These are phyloP conservation scores for Lanius collurio DNA, from an alignment of 2,113 vertebrate genomes.

Conservation along the genomic window DNA sequence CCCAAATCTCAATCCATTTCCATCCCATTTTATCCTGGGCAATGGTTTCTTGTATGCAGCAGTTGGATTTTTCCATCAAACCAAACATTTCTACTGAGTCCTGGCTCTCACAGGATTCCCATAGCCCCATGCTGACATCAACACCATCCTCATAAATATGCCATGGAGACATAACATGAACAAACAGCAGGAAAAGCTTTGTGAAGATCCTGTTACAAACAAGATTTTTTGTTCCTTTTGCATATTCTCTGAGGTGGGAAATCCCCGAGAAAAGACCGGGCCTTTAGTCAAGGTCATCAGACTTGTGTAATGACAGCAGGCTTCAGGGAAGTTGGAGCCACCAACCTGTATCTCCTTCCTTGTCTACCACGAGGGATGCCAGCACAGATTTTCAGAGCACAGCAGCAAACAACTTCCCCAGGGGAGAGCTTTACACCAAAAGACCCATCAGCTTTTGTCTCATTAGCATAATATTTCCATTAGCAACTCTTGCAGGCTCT, in stretches of 20 bases:
- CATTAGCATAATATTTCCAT: neutral
- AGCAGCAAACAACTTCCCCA: neutral
- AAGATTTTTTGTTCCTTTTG: neutral
- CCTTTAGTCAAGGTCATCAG: constrained; percentile 1
- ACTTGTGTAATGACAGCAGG: neutral
- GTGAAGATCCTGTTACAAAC: neutral
- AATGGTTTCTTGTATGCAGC: neutral
- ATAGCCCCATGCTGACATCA: neutral
- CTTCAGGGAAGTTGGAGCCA: neutral
- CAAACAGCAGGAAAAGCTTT: neutral
- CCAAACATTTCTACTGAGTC: neutral
- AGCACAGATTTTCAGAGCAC: neutral
- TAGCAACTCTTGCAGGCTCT: neutral
- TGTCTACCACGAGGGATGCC: neutral
- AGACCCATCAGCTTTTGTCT: neutral
- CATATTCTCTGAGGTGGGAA: constrained; percentile 19
- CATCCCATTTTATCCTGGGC: neutral
- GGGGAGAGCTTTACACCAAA: neutral
- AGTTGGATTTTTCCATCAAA: neutral
- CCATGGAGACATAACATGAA: neutral
- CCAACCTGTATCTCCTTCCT: neutral
- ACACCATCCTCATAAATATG: neutral
- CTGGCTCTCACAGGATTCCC: neutral
- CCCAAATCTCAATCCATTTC: neutral
- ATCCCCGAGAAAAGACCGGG: neutral